Evolutionary conservation across 2,888 invertebrate species (phyloP).

Genomic region (Cantharis rustica): DNA sequence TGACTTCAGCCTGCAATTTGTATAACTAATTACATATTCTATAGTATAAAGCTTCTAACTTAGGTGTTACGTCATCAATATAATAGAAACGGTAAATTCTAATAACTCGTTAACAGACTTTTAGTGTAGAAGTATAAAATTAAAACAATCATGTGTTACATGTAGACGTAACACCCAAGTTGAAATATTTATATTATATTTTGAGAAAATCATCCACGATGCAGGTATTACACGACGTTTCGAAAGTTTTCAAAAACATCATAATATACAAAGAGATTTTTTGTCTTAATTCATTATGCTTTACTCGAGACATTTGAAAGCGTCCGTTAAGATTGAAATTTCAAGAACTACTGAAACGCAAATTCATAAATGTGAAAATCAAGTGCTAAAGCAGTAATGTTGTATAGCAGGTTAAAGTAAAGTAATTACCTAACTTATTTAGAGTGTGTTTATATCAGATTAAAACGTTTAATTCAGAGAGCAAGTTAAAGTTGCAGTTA

Average conservation of each 20-base stretch:
- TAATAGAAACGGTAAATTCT: no score
- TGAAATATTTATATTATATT: no score
- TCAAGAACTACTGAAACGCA: background rate
- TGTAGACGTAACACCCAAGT: no score
- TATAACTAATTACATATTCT: background rate
- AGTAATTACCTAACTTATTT: constrained; percentile 32
- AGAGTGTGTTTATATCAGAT: constrained; percentile 45
- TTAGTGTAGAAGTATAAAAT: no score
- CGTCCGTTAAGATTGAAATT: background rate
- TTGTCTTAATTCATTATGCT: background rate
- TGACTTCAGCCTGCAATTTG: background rate
- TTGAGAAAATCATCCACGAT: background rate
- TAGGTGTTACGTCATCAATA: no score
- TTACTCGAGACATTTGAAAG: background rate
- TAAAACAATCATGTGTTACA: no score
- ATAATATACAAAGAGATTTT: background rate
- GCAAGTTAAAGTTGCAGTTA: constrained; percentile 47
- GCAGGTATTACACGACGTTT: background rate
- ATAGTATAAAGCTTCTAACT: no score
- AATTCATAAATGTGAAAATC: background rate
- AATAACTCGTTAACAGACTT: no score
- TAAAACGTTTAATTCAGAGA: constrained; percentile 50
- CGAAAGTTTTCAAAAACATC: background rate
- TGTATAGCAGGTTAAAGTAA: constrained; percentile 20
- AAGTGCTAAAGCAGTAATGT: background rate